Base-by-base conservation (phyloP, 2,113 vertebrate species). In the Bos indicus region DNA sequence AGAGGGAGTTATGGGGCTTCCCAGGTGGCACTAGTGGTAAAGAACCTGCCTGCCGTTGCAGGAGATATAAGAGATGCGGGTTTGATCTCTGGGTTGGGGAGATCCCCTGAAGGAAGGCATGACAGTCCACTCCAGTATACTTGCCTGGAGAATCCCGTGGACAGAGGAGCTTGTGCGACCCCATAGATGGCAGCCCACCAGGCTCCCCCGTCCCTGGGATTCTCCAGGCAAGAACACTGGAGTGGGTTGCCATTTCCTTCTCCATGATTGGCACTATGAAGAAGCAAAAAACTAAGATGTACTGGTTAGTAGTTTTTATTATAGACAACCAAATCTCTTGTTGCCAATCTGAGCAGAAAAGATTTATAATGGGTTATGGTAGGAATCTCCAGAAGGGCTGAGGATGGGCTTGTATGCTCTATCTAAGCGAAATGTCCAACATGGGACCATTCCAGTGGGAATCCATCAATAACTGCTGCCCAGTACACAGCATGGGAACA, bases 401-500 rank as follows among this genome's bases (percentile, higher is more conserved):
- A 25, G 40, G 56, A 80, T 56, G 33, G 78, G 26, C 23, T 46
- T 36, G 1, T 28, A 33, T 51, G n/a, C 43, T 30, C 16, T 30
- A 77, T 36, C 7, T 62, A 19, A 81, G 33, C 0, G 7, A 60
- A 56, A 25, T 40, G 28, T 46, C 12, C 30, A 8, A 0, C 1
- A 4, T 1, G 23, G 40, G 52, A 33, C 21, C 1, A 0, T 71
- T 43, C 36, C 28, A 9, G 7, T 9, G 16, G 67, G 51, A 86
- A 77, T 4, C 15, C 40, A 2, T 30, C 0, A 2, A 1, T 59
- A 15, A 23, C 21, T n/a, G 5, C n/a, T 36, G 21, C 14, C 25
- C 26, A 40, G 2, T 5, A 2, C 21, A 12, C 1, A 30, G 36
- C 36, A 2, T 2, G 1, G 51, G 7, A 9, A 8, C 67, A 1